Percentiles rank a stretch among this genome's conserved stretches.
phyloP scores from a whole-genome alignment of 1,140 invertebrate genomes.

The Caerostris darwini region DNA sequence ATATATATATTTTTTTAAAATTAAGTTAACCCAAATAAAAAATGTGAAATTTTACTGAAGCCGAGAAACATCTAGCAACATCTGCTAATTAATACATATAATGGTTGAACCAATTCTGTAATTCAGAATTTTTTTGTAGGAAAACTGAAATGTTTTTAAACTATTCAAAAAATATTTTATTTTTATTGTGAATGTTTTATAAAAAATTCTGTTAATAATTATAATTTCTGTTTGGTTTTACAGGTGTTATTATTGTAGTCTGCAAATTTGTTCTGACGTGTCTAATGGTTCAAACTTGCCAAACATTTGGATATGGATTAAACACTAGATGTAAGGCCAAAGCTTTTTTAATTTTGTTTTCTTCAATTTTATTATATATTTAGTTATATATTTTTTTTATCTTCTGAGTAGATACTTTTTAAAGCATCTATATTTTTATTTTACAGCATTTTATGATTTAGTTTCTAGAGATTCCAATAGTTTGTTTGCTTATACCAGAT shows the following conservation, averaged over 20 bases:
- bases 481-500: slow-evolving; percentile 67
- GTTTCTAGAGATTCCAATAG: slow-evolving; percentile 75
- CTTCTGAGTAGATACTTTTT: background rate
- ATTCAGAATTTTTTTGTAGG: too few relatives aligned
- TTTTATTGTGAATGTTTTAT: too few relatives aligned
- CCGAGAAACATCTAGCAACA: too few relatives aligned
- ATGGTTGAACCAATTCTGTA: too few relatives aligned
- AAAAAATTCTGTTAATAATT: background rate
- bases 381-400: background rate
- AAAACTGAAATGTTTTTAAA: too few relatives aligned
- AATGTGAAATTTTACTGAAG: too few relatives aligned
- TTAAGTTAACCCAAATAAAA: too few relatives aligned
- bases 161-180: too few relatives aligned
- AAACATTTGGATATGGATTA: slow-evolving; percentile 74
- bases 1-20: too few relatives aligned
- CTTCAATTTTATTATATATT: background rate
- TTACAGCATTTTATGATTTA: slow-evolving; percentile 73
- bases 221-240: background rate
- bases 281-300: slow-evolving; percentile 60
- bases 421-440: slow-evolving; percentile 9
- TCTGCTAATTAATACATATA: too few relatives aligned
- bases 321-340: slow-evolving; percentile 65
- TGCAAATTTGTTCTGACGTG: slow-evolving; percentile 58
- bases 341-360: background rate
- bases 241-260: slow-evolving; percentile 59